Conservation (phyloP, 2,113 vertebrate species). For the Peromyscus californicus region DNA sequence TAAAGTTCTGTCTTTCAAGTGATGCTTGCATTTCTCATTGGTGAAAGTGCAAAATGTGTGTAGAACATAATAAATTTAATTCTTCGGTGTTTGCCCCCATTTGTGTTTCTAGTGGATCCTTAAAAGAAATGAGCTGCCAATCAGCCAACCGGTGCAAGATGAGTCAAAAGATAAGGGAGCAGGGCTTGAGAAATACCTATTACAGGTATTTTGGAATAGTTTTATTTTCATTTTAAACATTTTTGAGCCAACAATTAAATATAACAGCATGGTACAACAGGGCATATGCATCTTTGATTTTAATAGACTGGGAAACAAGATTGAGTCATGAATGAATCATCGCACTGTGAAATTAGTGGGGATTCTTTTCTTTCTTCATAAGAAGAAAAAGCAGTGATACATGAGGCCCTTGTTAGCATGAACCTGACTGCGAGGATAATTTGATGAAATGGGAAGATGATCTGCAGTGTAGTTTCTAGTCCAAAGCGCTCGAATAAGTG, state of each 20-base stretch:
- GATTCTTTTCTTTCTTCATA: conserved; percentile 75
- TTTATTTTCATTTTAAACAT: conserved; percentile 71
- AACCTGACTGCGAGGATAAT: conserved; percentile 59
- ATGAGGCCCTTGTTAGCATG: conserved; percentile 66
- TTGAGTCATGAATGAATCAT: conserved; percentile 73
- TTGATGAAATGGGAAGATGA: conserved; percentile 60
- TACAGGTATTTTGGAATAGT: conserved; percentile 1
- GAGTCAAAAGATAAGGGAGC: conserved; percentile 1
- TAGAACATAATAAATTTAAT: neutral
- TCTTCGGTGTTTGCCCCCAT: neutral
- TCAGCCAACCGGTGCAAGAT: neutral
- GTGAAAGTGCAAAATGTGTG: neutral
- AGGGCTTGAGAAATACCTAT: conserved; percentile 25
- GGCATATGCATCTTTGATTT: conserved; percentile 63
- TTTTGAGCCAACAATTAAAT: conserved; percentile 60
- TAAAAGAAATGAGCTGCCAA: neutral
- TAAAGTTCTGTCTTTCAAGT: neutral
- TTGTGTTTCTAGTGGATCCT: conserved; percentile 22
- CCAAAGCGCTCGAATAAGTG: conserved; percentile 77
- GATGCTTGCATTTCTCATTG: neutral
- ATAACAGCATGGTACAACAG: conserved; percentile 43
- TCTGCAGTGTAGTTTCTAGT: conserved; percentile 76
- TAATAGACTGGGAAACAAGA: conserved; percentile 62
- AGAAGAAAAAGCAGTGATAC: conserved; percentile 62
- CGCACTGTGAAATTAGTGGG: conserved; percentile 71